Percentiles rank a stretch among this genome's conserved stretches.
These are phyloP conservation scores for Enteromius mattozi DNA, from an alignment of 2,797 vertebrate genomes.

Conservation along the genomic window DNA sequence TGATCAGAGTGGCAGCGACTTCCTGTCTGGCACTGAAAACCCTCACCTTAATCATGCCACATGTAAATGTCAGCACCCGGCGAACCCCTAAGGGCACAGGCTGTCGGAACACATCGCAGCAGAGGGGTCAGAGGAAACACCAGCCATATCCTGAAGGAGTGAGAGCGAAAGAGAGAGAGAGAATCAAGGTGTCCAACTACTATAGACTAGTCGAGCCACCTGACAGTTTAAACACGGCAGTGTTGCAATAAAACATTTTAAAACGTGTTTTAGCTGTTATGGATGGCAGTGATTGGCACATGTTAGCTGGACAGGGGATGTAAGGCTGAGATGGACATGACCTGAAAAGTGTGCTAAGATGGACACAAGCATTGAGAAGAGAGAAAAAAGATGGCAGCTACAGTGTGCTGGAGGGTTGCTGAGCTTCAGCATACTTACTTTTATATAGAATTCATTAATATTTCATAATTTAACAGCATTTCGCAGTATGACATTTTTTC, in stretches of 20 bases:
- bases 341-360: slow-evolving; percentile 13
- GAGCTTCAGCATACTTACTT: not conserved
- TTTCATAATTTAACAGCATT: not conserved
- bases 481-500: not conserved
- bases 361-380: not conserved
- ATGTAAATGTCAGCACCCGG: slow-evolving; percentile 72
- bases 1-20: slow-evolving; percentile 54
- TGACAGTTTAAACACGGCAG: not conserved
- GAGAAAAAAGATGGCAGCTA: not conserved
- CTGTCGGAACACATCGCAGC: slow-evolving; percentile 70
- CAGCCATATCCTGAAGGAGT: slow-evolving; percentile 44
- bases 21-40: slow-evolving; percentile 48
- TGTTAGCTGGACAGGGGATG: not conserved
- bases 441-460: not conserved
- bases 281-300: slow-evolving; percentile 13
- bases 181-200: slow-evolving; percentile 9
- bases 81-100: slow-evolving; percentile 62
- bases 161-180: slow-evolving; percentile 8
- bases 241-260: not conserved
- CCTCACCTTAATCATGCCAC: slow-evolving; percentile 47
- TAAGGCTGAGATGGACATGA: not conserved
- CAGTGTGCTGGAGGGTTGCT: not conserved
- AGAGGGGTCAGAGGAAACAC: slow-evolving; percentile 58
- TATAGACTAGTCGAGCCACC: slow-evolving; percentile 29
- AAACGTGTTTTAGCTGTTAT: not conserved